These are phyloP conservation scores for Thaleichthys pacificus DNA, from an alignment of 2,797 vertebrate species.

Conservation along the genomic window DNA sequence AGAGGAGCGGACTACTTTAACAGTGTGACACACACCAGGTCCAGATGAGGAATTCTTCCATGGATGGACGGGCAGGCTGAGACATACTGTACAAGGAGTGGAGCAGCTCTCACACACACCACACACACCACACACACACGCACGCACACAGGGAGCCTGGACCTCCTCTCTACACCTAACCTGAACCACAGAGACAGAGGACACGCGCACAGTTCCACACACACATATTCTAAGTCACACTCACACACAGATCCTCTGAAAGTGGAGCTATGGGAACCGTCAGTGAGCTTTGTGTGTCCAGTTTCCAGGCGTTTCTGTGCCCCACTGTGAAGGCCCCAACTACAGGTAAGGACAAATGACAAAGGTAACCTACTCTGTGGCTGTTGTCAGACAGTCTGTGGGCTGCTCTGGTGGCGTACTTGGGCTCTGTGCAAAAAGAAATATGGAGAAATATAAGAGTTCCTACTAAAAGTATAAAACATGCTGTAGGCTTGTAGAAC, in stretches of 20 bases:
- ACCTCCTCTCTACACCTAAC: neutral
- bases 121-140: neutral
- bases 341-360: slow-evolving; percentile 72
- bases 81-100: slow-evolving; percentile 15
- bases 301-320: slow-evolving; percentile 84
- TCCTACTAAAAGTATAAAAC: too few species aligned
- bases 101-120: slow-evolving; percentile 9
- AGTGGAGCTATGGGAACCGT: slow-evolving; percentile 80
- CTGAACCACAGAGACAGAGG: neutral
- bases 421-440: neutral
- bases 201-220: neutral
- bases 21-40: slow-evolving; percentile 39
- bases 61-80: slow-evolving; percentile 27
- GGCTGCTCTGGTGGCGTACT: neutral
- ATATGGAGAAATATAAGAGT: too few species aligned
- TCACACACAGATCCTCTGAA: neutral
- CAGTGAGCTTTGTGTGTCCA: slow-evolving; percentile 85
- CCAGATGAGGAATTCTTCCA: slow-evolving; percentile 25
- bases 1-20: slow-evolving; percentile 32
- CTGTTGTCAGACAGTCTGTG: neutral
- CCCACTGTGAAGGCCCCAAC: slow-evolving; percentile 66
- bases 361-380: neutral
- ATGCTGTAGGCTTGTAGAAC: too few species aligned
- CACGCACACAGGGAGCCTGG: neutral
- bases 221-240: neutral